These are phyloP conservation scores for Tachysurus vachellii DNA, from an alignment of 2,113 vertebrate species.

Conservation along the genomic window DNA sequence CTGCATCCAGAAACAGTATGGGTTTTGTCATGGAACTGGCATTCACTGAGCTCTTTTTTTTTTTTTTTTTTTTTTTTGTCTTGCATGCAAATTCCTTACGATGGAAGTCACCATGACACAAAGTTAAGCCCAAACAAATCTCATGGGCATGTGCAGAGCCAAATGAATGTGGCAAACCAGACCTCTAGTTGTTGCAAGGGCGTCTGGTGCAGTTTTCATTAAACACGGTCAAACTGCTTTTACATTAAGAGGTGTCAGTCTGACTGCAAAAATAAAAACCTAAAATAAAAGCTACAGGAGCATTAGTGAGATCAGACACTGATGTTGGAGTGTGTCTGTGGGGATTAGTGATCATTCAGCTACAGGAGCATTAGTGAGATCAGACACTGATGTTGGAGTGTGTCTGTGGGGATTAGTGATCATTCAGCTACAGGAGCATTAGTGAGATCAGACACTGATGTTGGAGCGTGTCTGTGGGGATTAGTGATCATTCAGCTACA, in stretches of 20 bases:
- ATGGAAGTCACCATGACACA: constrained; percentile 1
- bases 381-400: too few species aligned
- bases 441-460: too few species aligned
- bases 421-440: not conserved
- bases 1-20: not conserved
- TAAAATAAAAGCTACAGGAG: not conserved
- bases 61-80: not conserved
- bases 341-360: not conserved
- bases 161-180: not conserved
- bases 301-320: too few species aligned
- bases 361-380: too few species aligned
- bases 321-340: too few species aligned
- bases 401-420: not conserved
- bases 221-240: not conserved
- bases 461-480: not conserved
- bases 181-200: not conserved
- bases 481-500: not conserved
- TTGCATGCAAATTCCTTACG: not conserved
- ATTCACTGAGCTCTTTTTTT: not conserved
- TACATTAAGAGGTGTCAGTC: not conserved
- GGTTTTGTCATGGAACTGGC: not conserved
- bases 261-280: not conserved
- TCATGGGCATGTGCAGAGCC: not conserved
- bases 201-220: not conserved
- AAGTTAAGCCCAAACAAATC: constrained; percentile 1